Evolutionary conservation across 2,113 vertebrate genomes (phyloP).

Genomic region (Cephalopterus ornatus): DNA sequence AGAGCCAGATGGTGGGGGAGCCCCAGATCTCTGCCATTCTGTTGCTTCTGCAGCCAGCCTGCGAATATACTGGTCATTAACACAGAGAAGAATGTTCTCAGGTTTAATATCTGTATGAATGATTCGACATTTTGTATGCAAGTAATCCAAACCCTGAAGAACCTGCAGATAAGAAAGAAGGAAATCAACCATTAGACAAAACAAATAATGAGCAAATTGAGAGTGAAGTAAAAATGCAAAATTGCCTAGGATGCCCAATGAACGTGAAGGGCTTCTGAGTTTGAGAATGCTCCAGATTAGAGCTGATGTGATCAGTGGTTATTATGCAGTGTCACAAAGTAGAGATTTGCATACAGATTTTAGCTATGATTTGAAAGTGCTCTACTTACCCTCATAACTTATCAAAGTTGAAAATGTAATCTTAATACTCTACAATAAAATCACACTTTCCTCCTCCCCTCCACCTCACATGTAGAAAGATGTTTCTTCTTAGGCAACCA

Average conservation of each 20-base stretch:
- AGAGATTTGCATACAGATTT: background rate
- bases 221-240: background rate
- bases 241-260: background rate
- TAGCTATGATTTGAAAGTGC: background rate
- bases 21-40: constrained; percentile 93
- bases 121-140: constrained; percentile 94
- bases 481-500: background rate
- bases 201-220: background rate
- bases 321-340: background rate
- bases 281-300: background rate
- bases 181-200: background rate
- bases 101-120: constrained; percentile 99
- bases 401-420: background rate
- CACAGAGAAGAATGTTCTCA: constrained; percentile 93
- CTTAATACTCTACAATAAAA: background rate
- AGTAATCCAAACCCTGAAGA: constrained; percentile 93
- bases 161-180: constrained; percentile 73
- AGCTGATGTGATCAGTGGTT: background rate
- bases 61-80: constrained; percentile 90
- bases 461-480: background rate
- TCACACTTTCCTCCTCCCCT: background rate
- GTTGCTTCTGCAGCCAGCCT: constrained; percentile 94
- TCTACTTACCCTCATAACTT: background rate
- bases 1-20: constrained; percentile 92
- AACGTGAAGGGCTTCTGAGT: background rate